Evolutionary conservation across 2,888 invertebrate species (phyloP), one percentile per base, ranked within the genome.

Genomic region (Phorcus lineatus): DNA sequence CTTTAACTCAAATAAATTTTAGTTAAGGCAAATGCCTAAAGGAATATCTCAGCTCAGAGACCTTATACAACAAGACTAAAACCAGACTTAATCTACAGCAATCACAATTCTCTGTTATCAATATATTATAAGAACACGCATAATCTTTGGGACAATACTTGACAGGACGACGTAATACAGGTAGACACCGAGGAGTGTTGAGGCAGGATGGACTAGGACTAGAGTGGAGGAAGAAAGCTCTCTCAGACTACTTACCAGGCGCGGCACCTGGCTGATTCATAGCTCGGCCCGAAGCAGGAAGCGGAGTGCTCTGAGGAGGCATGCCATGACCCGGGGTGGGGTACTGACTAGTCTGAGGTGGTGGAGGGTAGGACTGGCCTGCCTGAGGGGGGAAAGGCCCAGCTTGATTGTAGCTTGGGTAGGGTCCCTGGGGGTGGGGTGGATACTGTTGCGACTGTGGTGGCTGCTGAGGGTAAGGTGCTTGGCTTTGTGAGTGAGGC

Each of bases 291-390:
- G 79, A 74, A 47, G 83, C 80, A 54, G 80, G 82, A 36, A 83
- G 76, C 17, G 81, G 82, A 52, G 79, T 82, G 79, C 82, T 77
- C 75, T 83, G 83, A 57, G 82, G 77, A 17, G 82, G 81, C 40
- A 76, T 78, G 70, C 76, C 78, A 53, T 57, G 70, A 55, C 70
- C 67, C 36, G 74, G 57, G 66, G 77, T 57, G 57, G 82, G 78
- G 31, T 55, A 78, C n/a, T 70, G 79, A 24, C 66, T 54, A 66
- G 57, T 52, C 36, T 62, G 62, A 57, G 55, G 67, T 36, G 28
- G 78, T 31, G 79, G 79, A 54, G 74, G 74, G 74, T 62, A 74
- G 31, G 79, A 40, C 47, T 55, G 40, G 24, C 40, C 52, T 22
- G 70, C 74, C 70, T 78, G 78, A 40, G 78, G 67, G 47, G 55